Base-by-base conservation (phyloP, 2,888 invertebrate species). In the Biston stratarius region DNA sequence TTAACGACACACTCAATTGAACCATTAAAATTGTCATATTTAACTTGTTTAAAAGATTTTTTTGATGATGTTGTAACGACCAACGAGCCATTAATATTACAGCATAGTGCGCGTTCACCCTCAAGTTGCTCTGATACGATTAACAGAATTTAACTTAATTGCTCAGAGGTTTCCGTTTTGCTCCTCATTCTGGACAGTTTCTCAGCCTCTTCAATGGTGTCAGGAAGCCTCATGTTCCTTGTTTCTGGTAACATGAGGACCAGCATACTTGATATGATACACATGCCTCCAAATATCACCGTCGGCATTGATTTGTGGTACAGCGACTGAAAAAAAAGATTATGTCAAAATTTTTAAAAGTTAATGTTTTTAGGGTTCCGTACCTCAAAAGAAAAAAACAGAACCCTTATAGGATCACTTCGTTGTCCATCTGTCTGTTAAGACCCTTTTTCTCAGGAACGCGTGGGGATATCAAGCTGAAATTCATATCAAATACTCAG, bases 171-270 rank as follows among this genome's bases (percentile, higher is more conserved):
- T 15, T 82, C 81, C 14, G 80, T 72, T 77, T 86, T 87, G 69
- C 76, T 83, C 75, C 84, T 88, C 77, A 83, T 83, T 64, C 82
- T 81, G 15, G 91, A 92, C 0, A 93, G 78, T 24, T 94, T 92
- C 83, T 95, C 96, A 0, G 96, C 96, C 77, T 96, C 96, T 73
- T 95, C 95, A 34, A 96, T 95, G 1, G 96, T 96, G 87, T 97
- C 96, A 0, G 95, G 95, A 0, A 95, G 87, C 73, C 95, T 95
- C 72, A 94, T 94, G 76, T 96, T 96, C 59, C 95, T 86, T 0
- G 97, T 97, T 84, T 97, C 97, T 0, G 97, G 97, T 65, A 96
- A 95, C 75, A 95, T 86, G 24, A 96, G 83, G 0, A 96, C 95
- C 64, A 96, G 82, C n/a, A 94, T 68, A 14, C 95, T 96, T 51